phyloP scores from a whole-genome alignment of 2,888 invertebrate species.

The Muschampia staudingeri region DNA sequence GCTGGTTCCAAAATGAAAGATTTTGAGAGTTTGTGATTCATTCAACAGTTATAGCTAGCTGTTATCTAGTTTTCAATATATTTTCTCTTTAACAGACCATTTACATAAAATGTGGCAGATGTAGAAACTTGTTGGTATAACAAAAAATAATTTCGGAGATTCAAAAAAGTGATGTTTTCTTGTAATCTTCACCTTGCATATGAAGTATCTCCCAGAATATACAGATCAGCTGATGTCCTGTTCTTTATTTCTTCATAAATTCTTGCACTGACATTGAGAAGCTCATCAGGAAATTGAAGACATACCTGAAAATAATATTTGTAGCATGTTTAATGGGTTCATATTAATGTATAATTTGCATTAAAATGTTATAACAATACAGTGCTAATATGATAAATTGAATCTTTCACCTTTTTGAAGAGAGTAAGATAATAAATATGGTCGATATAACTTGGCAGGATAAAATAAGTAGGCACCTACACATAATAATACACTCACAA shows the following conservation, averaged over 20 bases:
- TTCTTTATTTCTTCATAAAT: slow-evolving; percentile 92
- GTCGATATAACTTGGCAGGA: too few species aligned
- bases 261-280: slow-evolving; percentile 93
- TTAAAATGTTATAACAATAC: not conserved
- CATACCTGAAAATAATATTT: slow-evolving; percentile 94
- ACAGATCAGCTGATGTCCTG: slow-evolving; percentile 91
- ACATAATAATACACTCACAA: too few species aligned
- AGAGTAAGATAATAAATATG: too few species aligned
- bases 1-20: not conserved
- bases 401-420: too few species aligned
- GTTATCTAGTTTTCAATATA: not conserved
- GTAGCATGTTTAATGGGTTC: not conserved
- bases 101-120: not conserved
- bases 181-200: slow-evolving; percentile 93
- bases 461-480: too few species aligned
- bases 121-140: not conserved
- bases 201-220: slow-evolving; percentile 97
- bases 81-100: not conserved
- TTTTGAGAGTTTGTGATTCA: not conserved
- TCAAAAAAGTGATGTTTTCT: not conserved
- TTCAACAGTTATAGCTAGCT: too few species aligned
- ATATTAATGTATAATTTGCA: not conserved
- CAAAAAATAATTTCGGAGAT: too few species aligned
- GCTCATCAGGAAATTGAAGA: slow-evolving; percentile 97
- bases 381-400: too few species aligned